Evolutionary conservation across 2,888 invertebrate genomes (phyloP), one percentile per base, ranked within the genome.

Genomic region (Neelides folsomi): DNA sequence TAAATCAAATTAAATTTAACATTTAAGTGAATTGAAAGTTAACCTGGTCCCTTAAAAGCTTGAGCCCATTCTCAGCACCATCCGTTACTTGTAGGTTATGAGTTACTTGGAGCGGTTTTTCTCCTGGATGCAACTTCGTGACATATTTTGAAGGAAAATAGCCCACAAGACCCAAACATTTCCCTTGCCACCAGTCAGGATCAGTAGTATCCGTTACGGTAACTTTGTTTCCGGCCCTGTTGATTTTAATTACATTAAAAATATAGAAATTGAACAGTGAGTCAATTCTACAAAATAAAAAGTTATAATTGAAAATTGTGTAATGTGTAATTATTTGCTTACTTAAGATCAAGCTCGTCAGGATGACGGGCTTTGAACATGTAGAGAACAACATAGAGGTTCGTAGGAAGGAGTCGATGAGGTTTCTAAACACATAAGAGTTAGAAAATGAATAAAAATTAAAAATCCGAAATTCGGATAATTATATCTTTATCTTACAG

Each of bases 181-280:
- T 92, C 44, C 93, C 94, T 74, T 90, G 89, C 93, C 93, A 94
- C 94, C 93, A 94, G 68, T 93, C 92, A 10, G 86, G 85, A 71
- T 94, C 93, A 0, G 90, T 82, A 43, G 88, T 90, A 69, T 94
- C 94, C 62, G 89, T 87, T 53, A 93, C 90, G 10, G 87, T 90
- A 49, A 94, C 86, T 71, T 83, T 80, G 72, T 86, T 86, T 2
- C 90, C 90, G 18, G 89, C 88, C 64, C 77, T 75, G 69, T 60
- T 44, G 10, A n/a, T n/a, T 20, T 13, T 12, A 27, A 15, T 10
- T 18, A 7, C 9, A 39, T 48, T 19, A n/a, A 9, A 13, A 37
- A 34, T 47, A 34, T 7, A 20, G 9, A n/a, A n/a, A n/a, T n/a
- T n/a, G n/a, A n/a, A n/a, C n/a, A n/a, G n/a, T n/a, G n/a, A n/a